Percentiles rank a stretch among this genome's conserved stretches.
phyloP scores from a whole-genome alignment of 2,113 vertebrate genomes.

The Catagonus wagneri region DNA sequence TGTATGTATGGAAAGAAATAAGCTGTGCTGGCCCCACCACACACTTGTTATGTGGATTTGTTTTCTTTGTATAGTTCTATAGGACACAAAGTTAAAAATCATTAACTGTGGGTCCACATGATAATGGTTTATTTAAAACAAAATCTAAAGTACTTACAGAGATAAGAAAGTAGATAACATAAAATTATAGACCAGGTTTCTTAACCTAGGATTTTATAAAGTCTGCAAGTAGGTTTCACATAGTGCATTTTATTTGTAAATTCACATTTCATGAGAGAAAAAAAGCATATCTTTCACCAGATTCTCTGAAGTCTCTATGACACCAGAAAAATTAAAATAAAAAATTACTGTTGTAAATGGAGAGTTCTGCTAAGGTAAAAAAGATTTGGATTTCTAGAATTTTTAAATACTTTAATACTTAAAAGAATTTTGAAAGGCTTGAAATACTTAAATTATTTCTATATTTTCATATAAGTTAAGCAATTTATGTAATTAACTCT shows the following conservation, averaged over 20 bases:
- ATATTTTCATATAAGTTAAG: conserved; percentile 44
- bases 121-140: conserved; percentile 43
- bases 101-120: background rate
- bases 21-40: background rate
- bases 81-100: background rate
- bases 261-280: background rate
- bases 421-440: conserved; percentile 54
- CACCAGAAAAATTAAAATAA: background rate
- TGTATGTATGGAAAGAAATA: background rate
- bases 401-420: conserved; percentile 52
- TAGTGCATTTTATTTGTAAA: conserved; percentile 28
- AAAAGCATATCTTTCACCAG: background rate
- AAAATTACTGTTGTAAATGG: background rate
- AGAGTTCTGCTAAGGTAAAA: conserved; percentile 3
- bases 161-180: background rate
- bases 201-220: background rate
- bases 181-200: background rate
- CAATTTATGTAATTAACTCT: background rate
- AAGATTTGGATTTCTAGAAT: background rate
- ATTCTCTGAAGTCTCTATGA: background rate
- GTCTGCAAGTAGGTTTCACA: background rate
- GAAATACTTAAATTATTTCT: conserved; percentile 58
- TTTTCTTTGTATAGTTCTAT: background rate
- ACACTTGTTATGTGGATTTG: background rate
- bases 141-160: conserved; percentile 35